Evolutionary conservation across 1,140 invertebrate species (phyloP).

Genomic region (Phymastichus coffea): DNA sequence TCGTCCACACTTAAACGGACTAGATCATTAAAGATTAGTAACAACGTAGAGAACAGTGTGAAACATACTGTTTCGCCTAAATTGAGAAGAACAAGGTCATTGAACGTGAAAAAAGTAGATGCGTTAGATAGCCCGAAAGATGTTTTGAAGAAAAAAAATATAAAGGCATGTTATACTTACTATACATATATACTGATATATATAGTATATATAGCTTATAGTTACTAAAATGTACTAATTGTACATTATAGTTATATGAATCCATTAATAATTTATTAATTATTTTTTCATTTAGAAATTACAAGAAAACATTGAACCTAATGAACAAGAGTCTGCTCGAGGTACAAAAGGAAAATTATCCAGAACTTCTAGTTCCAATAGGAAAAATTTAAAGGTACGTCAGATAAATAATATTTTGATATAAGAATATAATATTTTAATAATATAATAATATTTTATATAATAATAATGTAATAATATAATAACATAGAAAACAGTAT

Average conservation of each 20-base stretch:
- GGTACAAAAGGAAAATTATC: neutral
- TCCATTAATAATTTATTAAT: too few species aligned
- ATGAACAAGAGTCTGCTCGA: neutral
- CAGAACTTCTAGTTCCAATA: neutral
- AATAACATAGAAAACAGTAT: too few species aligned
- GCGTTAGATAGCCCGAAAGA: neutral
- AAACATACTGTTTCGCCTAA: too few species aligned
- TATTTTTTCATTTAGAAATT: neutral
- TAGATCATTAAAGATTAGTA: too few species aligned
- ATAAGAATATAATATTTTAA: neutral
- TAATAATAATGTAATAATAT: too few species aligned
- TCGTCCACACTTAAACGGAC: too few species aligned
- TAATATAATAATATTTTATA: neutral
- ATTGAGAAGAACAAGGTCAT: neutral
- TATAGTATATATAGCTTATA: too few species aligned
- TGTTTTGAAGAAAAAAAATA: too few species aligned
- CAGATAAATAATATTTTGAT: neutral
- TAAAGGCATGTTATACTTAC: too few species aligned
- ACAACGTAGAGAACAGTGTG: neutral
- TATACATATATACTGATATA: too few species aligned
- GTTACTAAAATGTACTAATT: too few species aligned
- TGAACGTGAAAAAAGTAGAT: neutral
- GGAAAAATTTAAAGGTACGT: neutral
- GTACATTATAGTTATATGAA: too few species aligned
- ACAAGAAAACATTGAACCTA: slow-evolving; percentile 2